Percentiles rank a stretch among this genome's conserved stretches.
Conservation (phyloP, 2,888 invertebrate species). For the Gari tellinella region DNA sequence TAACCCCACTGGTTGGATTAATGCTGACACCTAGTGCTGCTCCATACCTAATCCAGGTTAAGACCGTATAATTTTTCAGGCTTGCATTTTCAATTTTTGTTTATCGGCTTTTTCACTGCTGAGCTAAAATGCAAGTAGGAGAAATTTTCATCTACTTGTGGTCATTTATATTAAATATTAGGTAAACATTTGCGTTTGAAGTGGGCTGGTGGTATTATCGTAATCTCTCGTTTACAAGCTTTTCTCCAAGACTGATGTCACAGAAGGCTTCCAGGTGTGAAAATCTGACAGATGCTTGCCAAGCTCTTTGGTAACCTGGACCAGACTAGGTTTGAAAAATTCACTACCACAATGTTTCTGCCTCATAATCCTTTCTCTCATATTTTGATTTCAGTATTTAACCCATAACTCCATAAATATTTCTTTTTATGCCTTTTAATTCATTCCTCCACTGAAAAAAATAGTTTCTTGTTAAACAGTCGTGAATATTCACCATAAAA, state of each 20-base stretch:
- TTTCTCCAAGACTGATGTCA: constrained; percentile 30
- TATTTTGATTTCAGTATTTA: no score
- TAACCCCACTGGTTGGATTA: constrained; percentile 13
- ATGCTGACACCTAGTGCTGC: constrained; percentile 34
- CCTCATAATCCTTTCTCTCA: no score
- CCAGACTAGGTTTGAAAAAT: not conserved
- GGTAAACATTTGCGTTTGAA: constrained; percentile 51
- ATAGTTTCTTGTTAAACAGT: no score
- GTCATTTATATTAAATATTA: constrained; percentile 43
- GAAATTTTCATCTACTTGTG: constrained; percentile 30
- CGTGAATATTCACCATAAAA: no score
- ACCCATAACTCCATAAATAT: no score
- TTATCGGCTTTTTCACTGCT: constrained; percentile 32
- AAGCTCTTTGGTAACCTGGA: constrained; percentile 17
- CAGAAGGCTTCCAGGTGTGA: constrained; percentile 46
- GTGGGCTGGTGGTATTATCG: constrained; percentile 34
- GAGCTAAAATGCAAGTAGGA: constrained; percentile 43
- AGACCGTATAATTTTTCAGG: constrained; percentile 28
- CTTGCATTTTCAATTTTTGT: not conserved
- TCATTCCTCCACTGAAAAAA: no score
- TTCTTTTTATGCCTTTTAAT: no score
- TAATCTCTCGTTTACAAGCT: constrained; percentile 49
- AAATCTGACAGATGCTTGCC: constrained; percentile 28
- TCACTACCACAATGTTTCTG: not conserved
- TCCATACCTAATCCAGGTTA: constrained; percentile 32